Percentiles rank a stretch among this genome's conserved stretches.
phyloP scores from a whole-genome alignment of 2,888 invertebrate species.

The Buathra laborator region DNA sequence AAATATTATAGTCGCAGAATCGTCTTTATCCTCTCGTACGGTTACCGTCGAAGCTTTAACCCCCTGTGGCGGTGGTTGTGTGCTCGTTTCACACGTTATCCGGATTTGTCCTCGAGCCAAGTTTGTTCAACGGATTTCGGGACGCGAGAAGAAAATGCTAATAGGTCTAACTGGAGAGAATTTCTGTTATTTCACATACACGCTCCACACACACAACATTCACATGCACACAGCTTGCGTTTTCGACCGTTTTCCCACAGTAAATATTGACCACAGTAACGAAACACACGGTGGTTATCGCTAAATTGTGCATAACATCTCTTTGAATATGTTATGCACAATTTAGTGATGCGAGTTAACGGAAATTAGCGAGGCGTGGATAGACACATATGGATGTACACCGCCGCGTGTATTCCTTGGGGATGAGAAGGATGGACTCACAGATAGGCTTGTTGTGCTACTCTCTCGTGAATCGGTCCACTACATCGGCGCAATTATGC shows the following conservation, averaged over 20 bases:
- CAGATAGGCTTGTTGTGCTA: slow-evolving; percentile 10
- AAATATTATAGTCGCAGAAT: too few species aligned
- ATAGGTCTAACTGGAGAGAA: neutral
- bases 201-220: too few species aligned
- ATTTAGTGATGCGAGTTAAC: too few species aligned
- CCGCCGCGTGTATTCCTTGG: slow-evolving; percentile 46
- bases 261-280: too few species aligned
- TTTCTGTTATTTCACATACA: too few species aligned
- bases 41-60: neutral
- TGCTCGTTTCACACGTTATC: neutral
- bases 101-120: neutral
- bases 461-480: slow-evolving; percentile 51
- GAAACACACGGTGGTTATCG: neutral
- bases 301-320: neutral
- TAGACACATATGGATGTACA: slow-evolving; percentile 2
- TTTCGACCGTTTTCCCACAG: too few species aligned
- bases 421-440: slow-evolving; percentile 40
- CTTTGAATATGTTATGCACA: neutral
- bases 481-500: slow-evolving; percentile 44
- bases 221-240: too few species aligned
- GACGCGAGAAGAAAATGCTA: slow-evolving; percentile 16
- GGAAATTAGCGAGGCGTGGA: neutral
- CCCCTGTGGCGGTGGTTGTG: slow-evolving; percentile 1
- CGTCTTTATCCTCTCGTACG: too few species aligned
- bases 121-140: neutral